Evolutionary conservation across 2,797 vertebrate genomes (phyloP), one percentile per base, ranked within the genome.

Genomic region (Catostomus latipinnis): DNA sequence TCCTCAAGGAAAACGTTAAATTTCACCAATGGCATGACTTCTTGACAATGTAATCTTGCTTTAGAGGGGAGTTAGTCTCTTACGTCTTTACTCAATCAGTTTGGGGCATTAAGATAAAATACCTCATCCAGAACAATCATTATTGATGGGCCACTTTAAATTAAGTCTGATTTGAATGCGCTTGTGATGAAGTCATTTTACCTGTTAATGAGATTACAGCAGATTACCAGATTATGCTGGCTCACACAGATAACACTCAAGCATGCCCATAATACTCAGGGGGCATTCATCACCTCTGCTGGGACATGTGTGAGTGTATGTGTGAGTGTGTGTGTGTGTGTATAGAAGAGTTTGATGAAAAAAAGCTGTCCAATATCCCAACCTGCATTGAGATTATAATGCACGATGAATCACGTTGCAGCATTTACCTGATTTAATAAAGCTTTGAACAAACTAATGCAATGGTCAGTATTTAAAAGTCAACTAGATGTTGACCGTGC

Each of bases 141-240:
- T 62, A 81, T 63, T 62, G 66, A 78, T 78, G 54, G 48, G 53
- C 43, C 18, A n/a, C 14, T 77, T 83, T 83, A 76, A 83, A 86
- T 88, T 70, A 85, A 80, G 22, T 75, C 73, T 69, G 18, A 61
- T 48, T 50, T 82, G 76, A 85, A 79, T 83, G 1, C 76, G 72
- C 80, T 84, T 86, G 73, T 52, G 81, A 88, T 91, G 85, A 88
- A 92, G 73, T 87, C 81, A 56, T 80, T 83, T 88, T 90, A 90
- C 90, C 90, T 93, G 91, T 83, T 93, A 91, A 93, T 92, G 87
- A 87, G 90, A 93, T 94, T 90, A 93, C 81, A 62, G 48, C 78
- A 86, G 88, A 91, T 92, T 92, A 90, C 70, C 86, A 91, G 91
- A 92, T 91, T 89, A 90, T 89, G 84, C 6, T 1, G 34, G 88